These are phyloP conservation scores for Leistus spinibarbis DNA, from an alignment of 2,888 invertebrate genomes.

Conservation along the genomic window DNA sequence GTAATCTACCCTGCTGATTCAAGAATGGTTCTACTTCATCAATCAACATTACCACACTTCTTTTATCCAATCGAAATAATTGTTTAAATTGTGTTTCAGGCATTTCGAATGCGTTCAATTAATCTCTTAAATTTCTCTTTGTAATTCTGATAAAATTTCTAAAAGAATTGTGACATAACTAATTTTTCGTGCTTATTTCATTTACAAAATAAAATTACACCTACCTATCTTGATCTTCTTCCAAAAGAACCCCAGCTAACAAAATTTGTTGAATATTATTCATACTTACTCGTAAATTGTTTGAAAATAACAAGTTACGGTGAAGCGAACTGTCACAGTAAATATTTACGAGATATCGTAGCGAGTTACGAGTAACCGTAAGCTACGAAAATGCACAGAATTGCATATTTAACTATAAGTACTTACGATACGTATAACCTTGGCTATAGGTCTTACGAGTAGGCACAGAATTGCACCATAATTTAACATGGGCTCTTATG, in stretches of 20 bases:
- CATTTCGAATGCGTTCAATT: conserved; percentile 14
- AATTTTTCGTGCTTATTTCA: not conserved
- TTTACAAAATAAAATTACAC: not conserved
- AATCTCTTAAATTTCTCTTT: conserved; percentile 9
- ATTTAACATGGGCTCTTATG: no score
- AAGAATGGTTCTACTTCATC: conserved; percentile 2
- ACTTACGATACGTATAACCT: not conserved
- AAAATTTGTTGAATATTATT: not conserved
- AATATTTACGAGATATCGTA: not conserved
- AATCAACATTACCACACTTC: not conserved
- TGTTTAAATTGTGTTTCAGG: conserved; percentile 15
- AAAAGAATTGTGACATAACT: not conserved
- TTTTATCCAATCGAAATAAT: conserved; percentile 12
- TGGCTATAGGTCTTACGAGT: not conserved
- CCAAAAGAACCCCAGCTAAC: not conserved
- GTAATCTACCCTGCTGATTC: not conserved
- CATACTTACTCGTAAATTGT: not conserved
- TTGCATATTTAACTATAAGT: not conserved
- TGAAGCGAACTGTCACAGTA: conserved; percentile 3
- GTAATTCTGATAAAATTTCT: not conserved
- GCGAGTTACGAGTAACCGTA: not conserved
- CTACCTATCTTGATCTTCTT: not conserved
- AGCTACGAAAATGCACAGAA: not conserved
- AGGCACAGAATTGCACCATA: not conserved
- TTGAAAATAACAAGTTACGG: not conserved